phyloP scores from a whole-genome alignment of 2,113 vertebrate genomes.

The Toxostoma redivivum region DNA sequence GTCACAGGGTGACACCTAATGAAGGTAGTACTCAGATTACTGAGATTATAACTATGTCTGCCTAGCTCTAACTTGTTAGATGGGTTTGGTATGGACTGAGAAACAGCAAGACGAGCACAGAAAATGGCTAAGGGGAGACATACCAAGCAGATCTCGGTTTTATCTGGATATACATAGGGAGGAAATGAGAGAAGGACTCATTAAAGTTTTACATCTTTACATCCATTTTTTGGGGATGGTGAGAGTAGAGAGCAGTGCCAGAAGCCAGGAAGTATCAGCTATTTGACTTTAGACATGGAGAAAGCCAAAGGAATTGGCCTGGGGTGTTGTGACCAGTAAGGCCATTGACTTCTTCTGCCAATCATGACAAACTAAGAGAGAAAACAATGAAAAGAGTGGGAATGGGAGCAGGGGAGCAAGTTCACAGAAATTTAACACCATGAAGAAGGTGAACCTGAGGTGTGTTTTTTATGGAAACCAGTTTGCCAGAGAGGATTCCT shows the following conservation, averaged over 20 bases:
- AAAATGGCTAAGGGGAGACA: background rate
- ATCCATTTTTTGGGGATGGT: background rate
- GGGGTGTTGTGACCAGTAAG: background rate
- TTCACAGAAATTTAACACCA: background rate
- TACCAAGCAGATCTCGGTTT: background rate
- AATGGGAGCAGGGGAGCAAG: background rate
- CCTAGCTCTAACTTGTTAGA: background rate
- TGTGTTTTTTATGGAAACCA: background rate
- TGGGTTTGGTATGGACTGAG: background rate
- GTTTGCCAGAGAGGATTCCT: background rate
- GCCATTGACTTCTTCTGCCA: background rate
- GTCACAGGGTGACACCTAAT: background rate
- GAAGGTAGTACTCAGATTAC: background rate
- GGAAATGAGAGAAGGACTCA: background rate
- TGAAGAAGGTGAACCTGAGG: background rate
- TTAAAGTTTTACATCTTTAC: background rate
- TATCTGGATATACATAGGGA: background rate
- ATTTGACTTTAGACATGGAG: background rate
- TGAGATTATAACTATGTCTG: background rate
- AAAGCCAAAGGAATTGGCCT: background rate
- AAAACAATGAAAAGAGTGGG: background rate
- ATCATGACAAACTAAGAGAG: background rate
- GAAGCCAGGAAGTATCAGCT: background rate
- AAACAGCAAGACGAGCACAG: background rate
- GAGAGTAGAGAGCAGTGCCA: background rate